Percentiles rank a stretch among this genome's conserved stretches.
Evolutionary conservation across 2,113 vertebrate genomes (phyloP).

Genomic region (Trogon melanurus): DNA sequence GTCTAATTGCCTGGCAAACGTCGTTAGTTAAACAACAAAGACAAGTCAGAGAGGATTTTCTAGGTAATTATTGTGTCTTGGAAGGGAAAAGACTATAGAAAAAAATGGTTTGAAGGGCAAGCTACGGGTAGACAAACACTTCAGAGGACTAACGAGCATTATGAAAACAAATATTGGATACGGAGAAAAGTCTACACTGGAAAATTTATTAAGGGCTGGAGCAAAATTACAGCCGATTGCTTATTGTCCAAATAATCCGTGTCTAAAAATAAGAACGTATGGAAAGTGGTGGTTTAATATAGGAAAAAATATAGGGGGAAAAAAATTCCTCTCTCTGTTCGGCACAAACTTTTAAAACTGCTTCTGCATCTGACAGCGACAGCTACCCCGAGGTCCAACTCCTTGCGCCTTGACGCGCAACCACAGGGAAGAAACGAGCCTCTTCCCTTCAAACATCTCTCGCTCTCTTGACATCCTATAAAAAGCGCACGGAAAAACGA

Average conservation of each 20-base stretch:
- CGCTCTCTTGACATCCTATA: accelerated
- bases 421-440: accelerated
- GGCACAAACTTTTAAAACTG: background rate
- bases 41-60: background rate
- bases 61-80: background rate
- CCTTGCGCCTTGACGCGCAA: background rate
- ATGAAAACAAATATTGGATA: background rate
- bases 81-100: background rate
- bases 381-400: background rate
- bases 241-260: background rate
- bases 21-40: accelerated
- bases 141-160: background rate
- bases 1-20: background rate
- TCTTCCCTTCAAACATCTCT: background rate
- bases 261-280: accelerated
- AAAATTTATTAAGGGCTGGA: background rate
- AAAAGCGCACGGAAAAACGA: background rate
- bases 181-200: background rate
- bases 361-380: background rate
- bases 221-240: accelerated
- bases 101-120: background rate
- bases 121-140: background rate
- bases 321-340: background rate
- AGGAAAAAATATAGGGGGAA: background rate
- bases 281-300: accelerated